Base-by-base conservation (phyloP, 2,797 vertebrate species). In the Xenopus petersii region DNA sequence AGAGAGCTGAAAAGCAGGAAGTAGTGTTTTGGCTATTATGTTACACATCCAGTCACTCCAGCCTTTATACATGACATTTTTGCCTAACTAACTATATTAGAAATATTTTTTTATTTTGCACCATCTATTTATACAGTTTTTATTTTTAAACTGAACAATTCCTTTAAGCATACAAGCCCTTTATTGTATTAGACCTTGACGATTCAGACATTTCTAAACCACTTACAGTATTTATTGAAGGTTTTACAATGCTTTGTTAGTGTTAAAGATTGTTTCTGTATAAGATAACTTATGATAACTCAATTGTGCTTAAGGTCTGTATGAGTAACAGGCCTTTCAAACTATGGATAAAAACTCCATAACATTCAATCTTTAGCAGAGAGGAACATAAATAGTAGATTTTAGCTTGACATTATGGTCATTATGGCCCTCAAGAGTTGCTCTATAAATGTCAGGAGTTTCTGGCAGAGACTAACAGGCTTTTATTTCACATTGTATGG, bases 381-480 rank as follows among this genome's bases (percentile, higher is more conserved):
- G 76, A 87, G 71, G 56, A 83, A 83, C 83, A 88, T 87, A 84
- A 89, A 87, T 83, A 83, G 83, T 64, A 79, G 81, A 85, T 86
- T 84, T 82, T 83, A 42, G 36, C 30, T 69, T 88, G 86, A 88
- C 85, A 83, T 85, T 82, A 80, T 88, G 82, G 85, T 85, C 85
- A 87, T 87, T 86, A 84, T 7, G 55, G 61, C 78, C 81, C 83
- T 85, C 76, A 83, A 80, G 81, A 87, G n/a, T 71, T 86, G 67
- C 51, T 46, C 78, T 87, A 83, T 88, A 87, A 89, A 89, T 85
- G 84, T 84, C 86, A 87, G 58, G 65, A 83, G 75, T 60, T 81
- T 75, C 80, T 89, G 83, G 85, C 76, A 81, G 82, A 80, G 30
- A 81, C 75, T 77, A 83, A 86, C 87, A 86, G 42, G 46, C 48